phyloP scores from a whole-genome alignment of 2,113 vertebrate species.

The Zapornia atra region DNA sequence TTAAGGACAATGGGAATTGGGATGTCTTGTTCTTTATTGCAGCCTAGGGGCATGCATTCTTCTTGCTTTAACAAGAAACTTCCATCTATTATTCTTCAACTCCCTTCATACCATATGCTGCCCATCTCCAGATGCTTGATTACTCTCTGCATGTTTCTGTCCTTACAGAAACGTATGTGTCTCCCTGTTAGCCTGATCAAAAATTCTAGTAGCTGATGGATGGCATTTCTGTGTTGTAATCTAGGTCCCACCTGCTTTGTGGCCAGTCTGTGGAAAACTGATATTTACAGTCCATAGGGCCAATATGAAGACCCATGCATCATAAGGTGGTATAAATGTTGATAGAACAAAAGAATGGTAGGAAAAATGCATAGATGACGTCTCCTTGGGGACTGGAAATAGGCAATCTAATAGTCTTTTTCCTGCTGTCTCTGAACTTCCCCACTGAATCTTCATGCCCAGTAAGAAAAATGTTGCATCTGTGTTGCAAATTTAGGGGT shows the following conservation, averaged over 20 bases:
- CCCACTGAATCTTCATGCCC: background rate
- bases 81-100: conserved; percentile 53
- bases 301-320: background rate
- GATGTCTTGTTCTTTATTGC: conserved; percentile 38
- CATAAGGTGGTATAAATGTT: background rate
- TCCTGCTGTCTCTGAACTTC: background rate
- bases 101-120: background rate
- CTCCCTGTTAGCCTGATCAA: background rate
- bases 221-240: background rate
- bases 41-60: conserved; percentile 46
- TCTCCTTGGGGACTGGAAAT: background rate
- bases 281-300: background rate
- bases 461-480: background rate
- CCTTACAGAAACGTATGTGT: background rate
- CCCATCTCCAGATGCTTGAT: conserved; percentile 17
- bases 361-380: background rate
- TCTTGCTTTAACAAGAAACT: conserved; percentile 50
- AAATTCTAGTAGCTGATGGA: background rate
- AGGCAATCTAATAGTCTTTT: background rate
- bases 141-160: background rate
- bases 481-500: background rate
- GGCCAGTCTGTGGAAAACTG: background rate
- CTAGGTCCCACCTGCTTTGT: background rate
- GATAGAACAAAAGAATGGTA: background rate
- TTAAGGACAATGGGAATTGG: conserved; percentile 39